phyloP scores from a whole-genome alignment of 1,140 invertebrate species.

The Hestina assimilis region DNA sequence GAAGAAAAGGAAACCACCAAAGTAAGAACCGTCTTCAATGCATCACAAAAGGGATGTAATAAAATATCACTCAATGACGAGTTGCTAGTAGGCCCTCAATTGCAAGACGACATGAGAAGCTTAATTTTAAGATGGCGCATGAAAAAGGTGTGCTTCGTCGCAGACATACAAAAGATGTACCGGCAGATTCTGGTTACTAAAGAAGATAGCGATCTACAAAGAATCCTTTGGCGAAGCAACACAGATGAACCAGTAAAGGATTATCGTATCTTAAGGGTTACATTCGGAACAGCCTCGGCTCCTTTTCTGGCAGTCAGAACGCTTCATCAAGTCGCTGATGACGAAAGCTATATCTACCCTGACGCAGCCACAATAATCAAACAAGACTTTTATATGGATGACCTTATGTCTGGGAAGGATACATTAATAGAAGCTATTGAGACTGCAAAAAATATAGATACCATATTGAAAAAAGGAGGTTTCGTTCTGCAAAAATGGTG shows the following conservation, averaged over 20 bases:
- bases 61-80: constrained; percentile 1
- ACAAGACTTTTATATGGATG: constrained; percentile 52
- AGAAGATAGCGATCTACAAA: neutral
- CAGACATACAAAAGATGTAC: constrained; percentile 2
- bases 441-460: constrained; percentile 4
- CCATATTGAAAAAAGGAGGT: constrained; percentile 23
- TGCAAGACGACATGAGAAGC: constrained; percentile 6
- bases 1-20: constrained; percentile 36
- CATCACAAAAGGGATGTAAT: constrained; percentile 20
- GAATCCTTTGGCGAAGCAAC: neutral
- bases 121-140: neutral
- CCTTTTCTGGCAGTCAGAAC: constrained; percentile 8
- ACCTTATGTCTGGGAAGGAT: constrained; percentile 42
- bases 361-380: neutral
- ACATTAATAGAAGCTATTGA: constrained; percentile 30
- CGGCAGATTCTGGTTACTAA: neutral
- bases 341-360: neutral
- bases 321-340: constrained; percentile 1
- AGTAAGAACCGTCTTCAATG: constrained; percentile 31
- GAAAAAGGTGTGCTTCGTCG: neutral
- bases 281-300: constrained; percentile 1
- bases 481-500: constrained; percentile 34
- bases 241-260: neutral
- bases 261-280: neutral
- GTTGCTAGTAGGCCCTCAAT: neutral